Percentiles rank a stretch among this genome's conserved stretches.
These are phyloP conservation scores for Lutjanus argentimaculatus DNA, from an alignment of 2,797 vertebrate species.

Conservation along the genomic window DNA sequence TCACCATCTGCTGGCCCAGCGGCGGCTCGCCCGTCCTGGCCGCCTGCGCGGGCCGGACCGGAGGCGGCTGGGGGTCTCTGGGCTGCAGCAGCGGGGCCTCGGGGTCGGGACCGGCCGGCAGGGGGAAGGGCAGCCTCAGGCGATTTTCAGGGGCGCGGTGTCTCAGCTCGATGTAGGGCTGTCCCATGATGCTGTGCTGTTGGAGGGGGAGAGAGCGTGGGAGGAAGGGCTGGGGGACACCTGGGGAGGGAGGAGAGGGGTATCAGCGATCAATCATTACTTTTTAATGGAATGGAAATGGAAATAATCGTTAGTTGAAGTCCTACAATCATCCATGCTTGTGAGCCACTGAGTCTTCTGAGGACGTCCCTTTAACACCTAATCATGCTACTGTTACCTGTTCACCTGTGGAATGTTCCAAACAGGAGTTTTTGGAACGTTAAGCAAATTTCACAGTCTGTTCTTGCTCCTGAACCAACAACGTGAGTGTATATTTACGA, in stretches of 20 bases:
- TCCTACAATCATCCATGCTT: too few relatives aligned
- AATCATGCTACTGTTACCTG: too few relatives aligned
- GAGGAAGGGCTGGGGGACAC: slow-evolving; percentile 88
- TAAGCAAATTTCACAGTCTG: too few relatives aligned
- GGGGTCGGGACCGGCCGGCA: slow-evolving; percentile 63
- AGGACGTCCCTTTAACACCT: too few relatives aligned
- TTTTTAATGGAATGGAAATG: too few relatives aligned
- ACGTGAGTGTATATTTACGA: too few relatives aligned
- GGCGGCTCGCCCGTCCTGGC: slow-evolving; percentile 79
- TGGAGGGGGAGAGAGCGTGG: slow-evolving; percentile 88
- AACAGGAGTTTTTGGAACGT: too few relatives aligned
- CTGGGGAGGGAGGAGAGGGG: slow-evolving; percentile 42
- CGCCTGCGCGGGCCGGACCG: slow-evolving; percentile 62
- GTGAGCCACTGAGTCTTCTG: too few relatives aligned
- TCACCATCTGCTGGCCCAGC: slow-evolving; percentile 76
- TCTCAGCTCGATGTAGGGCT: slow-evolving; percentile 95
- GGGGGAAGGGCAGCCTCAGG: slow-evolving; percentile 86
- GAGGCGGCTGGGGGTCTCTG: slow-evolving; percentile 29
- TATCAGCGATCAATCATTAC: neutral
- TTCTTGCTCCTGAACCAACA: too few relatives aligned
- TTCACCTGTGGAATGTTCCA: too few relatives aligned
- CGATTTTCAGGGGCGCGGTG: slow-evolving; percentile 92
- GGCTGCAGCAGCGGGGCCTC: slow-evolving; percentile 23
- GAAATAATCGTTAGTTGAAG: too few relatives aligned
- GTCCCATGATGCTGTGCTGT: slow-evolving; percentile 95